Base-by-base conservation (phyloP, 2,113 vertebrate genomes). In the Dasyurus viverrinus region DNA sequence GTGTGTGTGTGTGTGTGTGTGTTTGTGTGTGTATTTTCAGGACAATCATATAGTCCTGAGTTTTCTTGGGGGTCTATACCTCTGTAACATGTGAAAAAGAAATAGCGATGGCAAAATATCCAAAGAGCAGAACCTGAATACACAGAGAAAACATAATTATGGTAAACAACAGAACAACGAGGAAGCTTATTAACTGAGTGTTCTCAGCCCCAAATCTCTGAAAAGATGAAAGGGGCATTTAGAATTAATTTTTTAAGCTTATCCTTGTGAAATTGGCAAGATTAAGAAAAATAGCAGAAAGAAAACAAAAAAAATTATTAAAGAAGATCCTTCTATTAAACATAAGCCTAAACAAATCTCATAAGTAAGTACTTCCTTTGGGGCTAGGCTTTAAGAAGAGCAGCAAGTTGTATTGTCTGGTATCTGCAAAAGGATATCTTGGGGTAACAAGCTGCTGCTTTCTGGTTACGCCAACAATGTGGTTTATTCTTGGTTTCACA, bases 181-280 rank as follows among this genome's bases (percentile, higher is more conserved):
- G 95, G 94, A 96, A 97, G 52, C 22, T 57, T 91, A 95, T 89
- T 84, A 84, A 89, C 1, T 53, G n/a, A 90, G 89, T 76, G 90
- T 0, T 48, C 60, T 92, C 54, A 96, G 91, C 91, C 53, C 54
- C 90, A 60, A 95, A 14, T 23, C 0, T 6, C 47, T 47, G 90
- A 11, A 54, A 95, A 93, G 92, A 91, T 47, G 91, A 3, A 92
- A 57, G 27, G 25, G 26, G 95, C 36, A 53, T 54, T 14, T 0
- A 54, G 55, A 57, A 68, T 54, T 54, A 54, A 90, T 30, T 50
- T 76, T 52, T 90, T 93, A n/a, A 53, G 95, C 8, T 60, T 93
- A 55, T 22, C 1, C 57, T 68, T 30, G 90, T 53, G 26, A 4
- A 60, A 92, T 14, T 22, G 89, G 47, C 60, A 93, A 97, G 95